Base-by-base conservation (phyloP, 2,888 invertebrate species). In the Callinectes sapidus region DNA sequence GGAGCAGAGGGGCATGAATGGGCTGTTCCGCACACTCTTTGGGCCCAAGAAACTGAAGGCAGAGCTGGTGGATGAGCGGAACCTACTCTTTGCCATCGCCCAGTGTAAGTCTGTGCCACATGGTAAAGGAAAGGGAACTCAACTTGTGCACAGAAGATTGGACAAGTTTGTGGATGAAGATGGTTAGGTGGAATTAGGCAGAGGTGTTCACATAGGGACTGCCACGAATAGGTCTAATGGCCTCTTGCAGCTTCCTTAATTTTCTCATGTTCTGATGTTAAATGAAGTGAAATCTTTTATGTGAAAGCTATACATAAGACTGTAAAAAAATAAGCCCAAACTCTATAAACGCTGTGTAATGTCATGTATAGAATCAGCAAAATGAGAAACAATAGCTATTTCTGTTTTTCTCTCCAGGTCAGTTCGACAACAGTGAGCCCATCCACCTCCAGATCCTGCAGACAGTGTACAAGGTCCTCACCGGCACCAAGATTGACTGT, bases 401-500 rank as follows among this genome's bases (percentile, higher is more conserved):
- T 5, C 23, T 71, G 5, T 13, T 10, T 71, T 71, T 54, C 55
- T 5, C 85, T 87, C 10, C 92, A 94, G 94, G 94, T 77, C 94
- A 93, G 86, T 91, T 94, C 85, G 93, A 96, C 92, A 96, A 96
- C 95, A 95, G 95, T 2, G 95, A 96, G 92, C 92, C 95, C 3
- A 94, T 96, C 18, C 96, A 96, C 94, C 95, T 95, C 35, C 95
- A 95, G 94, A 96, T 96, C 92, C 95, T 96, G 89, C 96, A 96
- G 95, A 96, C 96, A 8, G 95, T 96, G 16, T 96, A 96, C 95
- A 95, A 95, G 95, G 91, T 95, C 93, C 95, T 96, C 85, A 96
- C 96, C 35, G 96, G 96, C 95, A 95, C 96, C 13, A 95, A 95
- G 89, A 95, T 96, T 92, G 96, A 96, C 94, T 96, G 96, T 95